Base-by-base conservation (phyloP, 1,140 invertebrate genomes). In the Spodoptera frugiperda region DNA sequence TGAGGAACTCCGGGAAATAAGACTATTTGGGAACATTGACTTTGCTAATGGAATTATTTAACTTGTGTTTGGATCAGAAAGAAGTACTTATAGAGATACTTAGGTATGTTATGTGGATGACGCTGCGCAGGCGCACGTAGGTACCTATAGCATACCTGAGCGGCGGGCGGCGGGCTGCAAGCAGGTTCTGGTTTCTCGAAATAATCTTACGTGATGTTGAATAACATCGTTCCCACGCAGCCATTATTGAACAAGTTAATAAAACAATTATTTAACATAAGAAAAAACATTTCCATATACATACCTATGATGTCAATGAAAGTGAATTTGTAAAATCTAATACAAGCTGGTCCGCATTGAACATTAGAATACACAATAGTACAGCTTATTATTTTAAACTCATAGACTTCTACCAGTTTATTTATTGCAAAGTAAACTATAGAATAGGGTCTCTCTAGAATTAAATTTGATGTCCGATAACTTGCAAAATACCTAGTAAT, bases 101-200 rank as follows among this genome's bases (percentile, higher is more conserved):
- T 8, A 39, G 33, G 33, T 39, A 10, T 39, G 9, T 39, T 39
- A 39, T 0, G 6, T 39, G 6, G 33, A 39, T 39, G 33, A 44
- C 25, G 10, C 44, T n/a, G 46, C 30, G 17, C 33, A 39, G 15
- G 10, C 61, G 11, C 11, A 14, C 17, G n/a, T 14, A 57, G 9
- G 55, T 39, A 39, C n/a, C 14, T 25, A 25, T 49, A 65, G 17
- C 44, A 44, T 21, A 44, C 53, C 39, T 48, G 70, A 9, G 53
- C 63, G 17, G 53, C 63, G 17, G 19, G 63, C 53, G 53, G 17
- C 70, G 70, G 54, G 15, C 48, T 46, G 70, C 54, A 46, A 72
- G 57, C 70, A 54, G 53, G 70, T 72, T 72, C 70, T 44, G 70
- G 70, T 72, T 55, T 72, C 70, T 57, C 33, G 70, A 55, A 72